Percentiles rank a stretch among this genome's conserved stretches.
Conservation (phyloP, 2,888 invertebrate species). For the Lycaena phlaeas region DNA sequence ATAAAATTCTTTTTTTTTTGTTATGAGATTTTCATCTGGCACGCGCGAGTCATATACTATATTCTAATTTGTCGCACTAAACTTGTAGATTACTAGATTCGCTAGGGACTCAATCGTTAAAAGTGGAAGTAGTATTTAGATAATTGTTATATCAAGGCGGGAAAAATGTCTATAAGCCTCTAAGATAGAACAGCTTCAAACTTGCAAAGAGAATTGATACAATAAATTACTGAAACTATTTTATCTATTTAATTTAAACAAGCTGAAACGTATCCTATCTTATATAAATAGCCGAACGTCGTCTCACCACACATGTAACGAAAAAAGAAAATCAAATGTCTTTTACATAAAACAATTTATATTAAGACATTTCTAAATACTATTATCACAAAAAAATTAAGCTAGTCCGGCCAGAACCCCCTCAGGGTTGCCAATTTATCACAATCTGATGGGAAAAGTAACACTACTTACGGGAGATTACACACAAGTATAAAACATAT, state of each 20-base stretch:
- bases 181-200: conserved; percentile 43
- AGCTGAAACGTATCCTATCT: conserved; percentile 43
- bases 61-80: conserved; percentile 7
- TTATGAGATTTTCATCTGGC: neutral
- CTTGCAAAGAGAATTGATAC: conserved; percentile 27
- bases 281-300: conserved; percentile 52
- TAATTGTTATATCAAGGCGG: conserved; percentile 26
- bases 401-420: conserved; percentile 52
- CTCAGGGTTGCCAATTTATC: conserved; percentile 37
- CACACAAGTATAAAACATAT: conserved; percentile 59
- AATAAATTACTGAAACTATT: conserved; percentile 7
- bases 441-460: conserved; percentile 67
- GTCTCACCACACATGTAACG: conserved; percentile 74
- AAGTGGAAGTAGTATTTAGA: conserved; percentile 7
- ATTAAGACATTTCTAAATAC: conserved; percentile 44
- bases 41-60: neutral
- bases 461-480: conserved; percentile 44
- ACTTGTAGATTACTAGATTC: conserved; percentile 5
- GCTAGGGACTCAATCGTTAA: neutral
- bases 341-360: conserved; percentile 43
- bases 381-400: conserved; percentile 67
- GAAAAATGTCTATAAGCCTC: conserved; percentile 32
- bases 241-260: conserved; percentile 18
- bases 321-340: conserved; percentile 39
- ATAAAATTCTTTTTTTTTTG: neutral